These are phyloP conservation scores for Drosophila dunni DNA, from an alignment of 1,140 invertebrate species.

Conservation along the genomic window DNA sequence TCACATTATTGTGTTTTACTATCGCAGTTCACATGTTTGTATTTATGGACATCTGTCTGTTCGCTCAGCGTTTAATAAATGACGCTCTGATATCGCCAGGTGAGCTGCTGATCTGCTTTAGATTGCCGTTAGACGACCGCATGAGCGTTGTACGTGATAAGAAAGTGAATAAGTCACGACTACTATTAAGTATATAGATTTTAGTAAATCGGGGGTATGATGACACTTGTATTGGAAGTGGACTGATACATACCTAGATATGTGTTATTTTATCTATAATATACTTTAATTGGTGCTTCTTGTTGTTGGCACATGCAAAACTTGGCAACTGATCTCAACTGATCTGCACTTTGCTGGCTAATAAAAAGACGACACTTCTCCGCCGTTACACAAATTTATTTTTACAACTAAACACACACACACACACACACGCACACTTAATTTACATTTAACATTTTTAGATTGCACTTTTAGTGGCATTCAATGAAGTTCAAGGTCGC, in stretches of 20 bases:
- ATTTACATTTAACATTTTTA: slow-evolving; percentile 23
- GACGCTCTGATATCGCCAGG: slow-evolving; percentile 4
- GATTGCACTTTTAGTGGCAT: slow-evolving; percentile 29
- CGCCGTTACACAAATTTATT: slow-evolving; percentile 38
- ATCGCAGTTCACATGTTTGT: background rate
- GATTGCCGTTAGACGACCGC: slow-evolving; percentile 7
- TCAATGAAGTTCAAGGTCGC: slow-evolving; percentile 39
- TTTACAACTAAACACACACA: slow-evolving; percentile 23
- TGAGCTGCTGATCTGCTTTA: slow-evolving; percentile 11
- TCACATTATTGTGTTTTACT: background rate
- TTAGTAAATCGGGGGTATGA: background rate
- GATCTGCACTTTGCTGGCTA: slow-evolving; percentile 13
- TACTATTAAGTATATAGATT: background rate
- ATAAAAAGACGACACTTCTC: slow-evolving; percentile 27
- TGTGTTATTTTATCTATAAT: slow-evolving; percentile 15
- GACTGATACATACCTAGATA: background rate
- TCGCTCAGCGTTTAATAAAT: background rate
- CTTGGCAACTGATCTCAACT: slow-evolving; percentile 43
- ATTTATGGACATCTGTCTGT: slow-evolving; percentile 4
- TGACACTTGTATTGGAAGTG: background rate
- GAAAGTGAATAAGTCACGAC: slow-evolving; percentile 13
- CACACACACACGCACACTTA: slow-evolving; percentile 14
- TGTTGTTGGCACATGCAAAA: slow-evolving; percentile 58
- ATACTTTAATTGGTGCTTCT: background rate
- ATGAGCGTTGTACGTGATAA: slow-evolving; percentile 34